Conservation (phyloP, 92 coral and sea anemone species). For the Palythoa grandis region DNA sequence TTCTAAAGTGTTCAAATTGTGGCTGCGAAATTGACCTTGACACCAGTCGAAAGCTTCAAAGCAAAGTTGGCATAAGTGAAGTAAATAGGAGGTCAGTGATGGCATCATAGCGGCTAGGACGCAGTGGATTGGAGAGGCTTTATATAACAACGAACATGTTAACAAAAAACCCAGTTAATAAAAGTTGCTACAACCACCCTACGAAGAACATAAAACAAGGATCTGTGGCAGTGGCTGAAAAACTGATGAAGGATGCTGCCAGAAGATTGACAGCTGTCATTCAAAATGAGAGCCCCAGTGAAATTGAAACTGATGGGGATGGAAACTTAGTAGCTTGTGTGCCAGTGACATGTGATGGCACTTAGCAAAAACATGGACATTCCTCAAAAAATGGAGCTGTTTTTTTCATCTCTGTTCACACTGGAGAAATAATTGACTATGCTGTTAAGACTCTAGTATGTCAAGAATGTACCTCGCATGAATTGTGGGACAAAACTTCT, state of each 20-base stretch:
- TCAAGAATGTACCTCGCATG: too few species aligned
- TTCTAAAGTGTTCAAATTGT: slow-evolving; percentile 26
- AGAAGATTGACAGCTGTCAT: neutral
- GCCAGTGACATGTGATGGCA: too few species aligned
- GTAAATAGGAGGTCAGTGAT: slow-evolving; percentile 63
- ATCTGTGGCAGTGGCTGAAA: slow-evolving; percentile 12
- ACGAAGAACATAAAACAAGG: slow-evolving; percentile 50
- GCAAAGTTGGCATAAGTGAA: slow-evolving; percentile 57
- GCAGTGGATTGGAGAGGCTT: slow-evolving; percentile 46
- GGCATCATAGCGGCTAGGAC: slow-evolving; percentile 51
- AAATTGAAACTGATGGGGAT: slow-evolving; percentile 19
- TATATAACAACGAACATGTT: slow-evolving; percentile 67
- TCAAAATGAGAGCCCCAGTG: neutral
- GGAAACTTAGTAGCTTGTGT: slow-evolving; percentile 40
- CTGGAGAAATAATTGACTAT: too few species aligned
- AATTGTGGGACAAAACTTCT: too few species aligned
- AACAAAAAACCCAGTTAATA: slow-evolving; percentile 65
- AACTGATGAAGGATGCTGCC: slow-evolving; percentile 8
- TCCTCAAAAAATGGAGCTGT: too few species aligned
- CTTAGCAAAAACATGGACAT: too few species aligned
- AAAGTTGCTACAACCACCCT: slow-evolving; percentile 59
- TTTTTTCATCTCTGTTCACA: too few species aligned
- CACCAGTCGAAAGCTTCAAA: slow-evolving; percentile 47
- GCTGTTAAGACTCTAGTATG: too few species aligned
- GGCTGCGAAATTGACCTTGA: slow-evolving; percentile 16